phyloP scores from a whole-genome alignment of 2,797 vertebrate genomes.

The Sebastes nivosus region DNA sequence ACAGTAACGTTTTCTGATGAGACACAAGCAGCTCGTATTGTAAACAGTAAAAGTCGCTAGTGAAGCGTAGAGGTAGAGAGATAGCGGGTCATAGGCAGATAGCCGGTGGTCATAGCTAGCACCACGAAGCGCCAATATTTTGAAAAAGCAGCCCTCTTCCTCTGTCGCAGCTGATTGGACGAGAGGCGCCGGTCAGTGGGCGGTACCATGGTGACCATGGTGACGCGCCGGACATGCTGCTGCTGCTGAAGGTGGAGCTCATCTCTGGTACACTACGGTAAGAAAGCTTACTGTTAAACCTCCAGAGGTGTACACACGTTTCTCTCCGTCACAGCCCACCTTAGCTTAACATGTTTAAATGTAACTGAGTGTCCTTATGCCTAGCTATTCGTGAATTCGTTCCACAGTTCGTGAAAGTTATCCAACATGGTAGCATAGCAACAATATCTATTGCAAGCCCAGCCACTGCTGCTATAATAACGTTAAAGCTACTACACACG shows the following conservation, averaged over 20 bases:
- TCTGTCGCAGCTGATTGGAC: slow-evolving; percentile 66
- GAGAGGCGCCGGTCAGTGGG: slow-evolving; percentile 8
- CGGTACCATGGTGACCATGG: neutral
- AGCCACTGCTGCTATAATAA: neutral
- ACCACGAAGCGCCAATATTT: slow-evolving; percentile 79
- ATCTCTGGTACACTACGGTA: slow-evolving; percentile 45
- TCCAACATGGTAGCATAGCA: slow-evolving; percentile 26
- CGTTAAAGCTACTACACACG: neutral
- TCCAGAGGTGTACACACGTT: neutral
- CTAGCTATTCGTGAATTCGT: neutral
- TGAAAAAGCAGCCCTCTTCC: slow-evolving; percentile 77
- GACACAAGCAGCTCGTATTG: neutral
- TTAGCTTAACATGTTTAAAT: neutral
- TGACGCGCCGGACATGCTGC: slow-evolving; percentile 30
- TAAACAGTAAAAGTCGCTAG: neutral
- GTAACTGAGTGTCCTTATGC: neutral
- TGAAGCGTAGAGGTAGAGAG: neutral
- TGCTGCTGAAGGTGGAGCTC: slow-evolving; percentile 41
- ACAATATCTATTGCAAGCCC: neutral
- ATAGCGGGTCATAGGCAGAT: neutral
- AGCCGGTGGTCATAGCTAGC: neutral
- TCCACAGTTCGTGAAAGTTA: neutral
- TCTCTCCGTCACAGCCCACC: neutral
- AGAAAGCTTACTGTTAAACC: slow-evolving; percentile 22
- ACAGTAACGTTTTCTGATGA: neutral